Evolutionary conservation across 2,113 vertebrate genomes (phyloP), one percentile per base, ranked within the genome.

Genomic region (Cephalopholis sonnerati): DNA sequence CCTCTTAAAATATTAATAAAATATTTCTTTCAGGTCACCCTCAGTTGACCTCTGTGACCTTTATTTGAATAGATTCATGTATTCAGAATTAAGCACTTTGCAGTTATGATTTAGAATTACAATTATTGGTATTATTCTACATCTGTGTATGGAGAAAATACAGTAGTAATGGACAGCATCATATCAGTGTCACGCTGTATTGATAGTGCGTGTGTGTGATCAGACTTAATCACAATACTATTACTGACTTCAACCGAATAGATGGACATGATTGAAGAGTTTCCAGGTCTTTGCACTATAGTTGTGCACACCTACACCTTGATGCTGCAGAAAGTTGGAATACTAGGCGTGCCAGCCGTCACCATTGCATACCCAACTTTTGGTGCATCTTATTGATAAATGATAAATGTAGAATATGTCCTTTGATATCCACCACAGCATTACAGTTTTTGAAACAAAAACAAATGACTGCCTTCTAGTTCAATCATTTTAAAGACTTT

Each of bases 21-120:
- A 32, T 24, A 5, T 18, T n/a, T 74, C 29, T 61, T n/a, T 44
- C 18, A 53, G 2, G 13, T 51, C 27, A 68, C 29, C 59, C 0
- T 57, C 12, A 1, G 20, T 13, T 61, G 71, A 77, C 63, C 76
- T 61, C 8, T 65, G 20, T 62, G 68, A 72, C 61, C 80, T 68
- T 16, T 17, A 29, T 55, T 39, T 6, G 3, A 48, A 74, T n/a
- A 0, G 2, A 41, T 51, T 9, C 4, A 17, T 62, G 13, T 24
- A 12, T 59, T 77, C 18, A 41, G 7, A 61, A 51, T 3, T 5
- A 5, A 15, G 3, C 20, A 18, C 2, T 82, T 58, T 53, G 39
- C 58, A 39, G 2, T 24, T 32, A 16, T 44, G 41, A 50, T 29
- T 65, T 39, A 27, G 8, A 64, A 5, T 71, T 18, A 41, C 18